Conservation (phyloP, 2,113 vertebrate species). For the Nestor notabilis region DNA sequence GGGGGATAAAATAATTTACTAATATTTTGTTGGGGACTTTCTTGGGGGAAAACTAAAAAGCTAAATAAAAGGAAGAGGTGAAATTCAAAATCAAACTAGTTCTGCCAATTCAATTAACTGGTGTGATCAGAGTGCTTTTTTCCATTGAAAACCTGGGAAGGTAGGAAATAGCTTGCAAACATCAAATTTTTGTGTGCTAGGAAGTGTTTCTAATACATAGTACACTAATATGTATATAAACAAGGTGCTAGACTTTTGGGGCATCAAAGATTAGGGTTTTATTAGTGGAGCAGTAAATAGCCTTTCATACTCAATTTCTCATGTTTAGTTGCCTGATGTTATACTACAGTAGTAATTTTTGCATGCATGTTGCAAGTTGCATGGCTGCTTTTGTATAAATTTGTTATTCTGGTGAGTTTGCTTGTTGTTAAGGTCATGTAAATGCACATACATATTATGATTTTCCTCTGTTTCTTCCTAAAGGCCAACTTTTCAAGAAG, state of each 20-base stretch:
- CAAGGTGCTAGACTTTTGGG: neutral
- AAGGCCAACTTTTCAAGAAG: slow-evolving; percentile 74
- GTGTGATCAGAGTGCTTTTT: neutral
- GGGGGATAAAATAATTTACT: neutral
- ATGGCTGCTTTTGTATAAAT: neutral
- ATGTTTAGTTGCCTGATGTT: neutral
- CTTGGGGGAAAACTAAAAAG: neutral
- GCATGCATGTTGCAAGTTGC: neutral
- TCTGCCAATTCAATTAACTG: neutral
- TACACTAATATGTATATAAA: neutral
- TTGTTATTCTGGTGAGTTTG: neutral
- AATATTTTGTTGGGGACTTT: neutral
- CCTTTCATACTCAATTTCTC: neutral
- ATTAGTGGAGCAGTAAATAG: neutral
- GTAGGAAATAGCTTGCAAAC: neutral
- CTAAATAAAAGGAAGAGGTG: neutral
- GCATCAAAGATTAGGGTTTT: neutral
- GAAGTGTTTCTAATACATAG: neutral
- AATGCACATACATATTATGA: neutral
- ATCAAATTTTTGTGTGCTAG: neutral
- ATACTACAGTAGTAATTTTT: neutral
- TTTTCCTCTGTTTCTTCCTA: neutral
- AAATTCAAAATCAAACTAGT: neutral
- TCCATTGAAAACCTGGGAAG: neutral
- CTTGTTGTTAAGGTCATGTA: neutral